Evolutionary conservation across 2,113 vertebrate species (phyloP).

Genomic region (Oryzias javanicus): DNA sequence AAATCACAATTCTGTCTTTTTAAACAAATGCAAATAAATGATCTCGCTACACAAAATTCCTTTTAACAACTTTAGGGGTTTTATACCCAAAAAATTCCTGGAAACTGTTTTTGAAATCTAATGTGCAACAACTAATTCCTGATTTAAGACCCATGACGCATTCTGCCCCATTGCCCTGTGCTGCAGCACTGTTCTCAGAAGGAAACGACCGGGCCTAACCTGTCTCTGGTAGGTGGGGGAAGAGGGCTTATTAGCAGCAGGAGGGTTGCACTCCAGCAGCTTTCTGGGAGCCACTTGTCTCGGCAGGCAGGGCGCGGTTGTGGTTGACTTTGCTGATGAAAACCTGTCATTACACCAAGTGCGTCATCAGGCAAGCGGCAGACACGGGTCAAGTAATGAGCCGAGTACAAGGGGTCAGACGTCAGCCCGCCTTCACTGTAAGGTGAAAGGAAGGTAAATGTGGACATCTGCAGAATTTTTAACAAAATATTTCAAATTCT

Average conservation of each 20-base stretch:
- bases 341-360: slow-evolving; percentile 30
- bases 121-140: slow-evolving; percentile 1
- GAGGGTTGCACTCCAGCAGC: slow-evolving; percentile 6
- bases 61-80: too few species aligned
- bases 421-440: slow-evolving; percentile 24
- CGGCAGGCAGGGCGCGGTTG: slow-evolving; percentile 2
- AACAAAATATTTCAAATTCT: too few species aligned
- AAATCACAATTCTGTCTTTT: too few species aligned
- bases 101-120: too few species aligned
- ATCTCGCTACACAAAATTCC: too few species aligned
- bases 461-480: neutral
- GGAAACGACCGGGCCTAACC: slow-evolving; percentile 10
- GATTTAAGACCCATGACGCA: slow-evolving; percentile 2
- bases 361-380: slow-evolving; percentile 22
- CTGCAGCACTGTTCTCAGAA: neutral
- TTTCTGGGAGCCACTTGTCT: slow-evolving; percentile 4
- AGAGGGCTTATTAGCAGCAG: slow-evolving; percentile 16
- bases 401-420: slow-evolving; percentile 7
- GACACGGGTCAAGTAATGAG: neutral
- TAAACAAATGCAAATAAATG: too few species aligned
- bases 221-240: slow-evolving; percentile 20
- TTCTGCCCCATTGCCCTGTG: neutral
- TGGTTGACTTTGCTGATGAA: slow-evolving; percentile 7
- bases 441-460: slow-evolving; percentile 5
- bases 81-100: too few species aligned